These are phyloP conservation scores for Sminthurides aquaticus DNA, from an alignment of 2,888 invertebrate species.

Conservation along the genomic window DNA sequence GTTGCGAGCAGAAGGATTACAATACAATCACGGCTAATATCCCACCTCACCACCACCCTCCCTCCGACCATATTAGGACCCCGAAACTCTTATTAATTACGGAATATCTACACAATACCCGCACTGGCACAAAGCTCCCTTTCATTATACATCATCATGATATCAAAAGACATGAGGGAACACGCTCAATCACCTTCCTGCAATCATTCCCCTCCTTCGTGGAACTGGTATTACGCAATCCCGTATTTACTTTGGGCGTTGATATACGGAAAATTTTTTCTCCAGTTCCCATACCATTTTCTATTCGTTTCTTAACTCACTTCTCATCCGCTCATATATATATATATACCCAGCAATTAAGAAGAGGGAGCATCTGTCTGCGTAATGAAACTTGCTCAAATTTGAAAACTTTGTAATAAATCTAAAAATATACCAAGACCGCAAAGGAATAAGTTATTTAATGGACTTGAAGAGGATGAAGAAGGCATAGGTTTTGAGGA, in stretches of 20 bases:
- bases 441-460: too few relatives aligned
- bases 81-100: neutral
- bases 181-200: too few relatives aligned
- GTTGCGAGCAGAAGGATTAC: neutral
- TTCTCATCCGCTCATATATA: neutral
- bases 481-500: too few relatives aligned
- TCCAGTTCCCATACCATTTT: neutral
- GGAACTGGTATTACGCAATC: neutral
- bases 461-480: too few relatives aligned
- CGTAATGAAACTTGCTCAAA: too few relatives aligned
- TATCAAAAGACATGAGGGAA: neutral
- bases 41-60: neutral
- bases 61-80: neutral
- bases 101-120: neutral
- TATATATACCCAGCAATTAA: neutral
- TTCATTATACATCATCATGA: neutral
- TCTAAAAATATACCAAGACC: too few relatives aligned
- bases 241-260: neutral
- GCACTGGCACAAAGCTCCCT: neutral
- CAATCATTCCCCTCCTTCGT: neutral
- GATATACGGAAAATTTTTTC: neutral
- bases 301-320: neutral
- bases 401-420: too few relatives aligned
- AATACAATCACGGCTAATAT: neutral
- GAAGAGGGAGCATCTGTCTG: neutral